A percentile compares a stretch with the other conserved stretches of the same genome.
phyloP scores from a whole-genome alignment of 2,797 vertebrate species.

The Phalanger gymnotis region DNA sequence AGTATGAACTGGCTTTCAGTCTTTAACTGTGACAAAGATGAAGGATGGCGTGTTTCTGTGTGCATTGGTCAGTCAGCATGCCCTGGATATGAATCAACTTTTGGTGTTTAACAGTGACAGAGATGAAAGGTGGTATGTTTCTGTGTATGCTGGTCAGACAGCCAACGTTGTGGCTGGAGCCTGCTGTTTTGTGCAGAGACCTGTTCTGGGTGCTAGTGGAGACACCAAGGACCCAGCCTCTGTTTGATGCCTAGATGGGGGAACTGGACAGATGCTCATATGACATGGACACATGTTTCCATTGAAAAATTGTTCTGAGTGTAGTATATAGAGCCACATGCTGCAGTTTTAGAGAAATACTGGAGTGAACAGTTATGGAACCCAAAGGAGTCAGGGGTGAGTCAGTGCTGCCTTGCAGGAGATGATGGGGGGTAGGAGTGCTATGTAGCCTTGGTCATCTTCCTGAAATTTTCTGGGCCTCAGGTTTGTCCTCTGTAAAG shows the following conservation, averaged over 20 bases:
- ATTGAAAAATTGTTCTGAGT: background rate
- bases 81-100: conserved; percentile 24
- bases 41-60: background rate
- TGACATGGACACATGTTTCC: background rate
- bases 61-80: background rate
- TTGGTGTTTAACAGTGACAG: conserved; percentile 5
- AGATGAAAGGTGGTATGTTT: background rate
- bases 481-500: background rate
- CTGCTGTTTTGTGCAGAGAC: background rate
- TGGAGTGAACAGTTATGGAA: background rate
- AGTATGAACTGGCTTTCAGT: conserved; percentile 19
- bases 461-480: background rate
- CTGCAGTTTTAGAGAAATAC: background rate
- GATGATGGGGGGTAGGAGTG: background rate
- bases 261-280: background rate
- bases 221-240: background rate
- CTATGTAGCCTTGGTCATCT: background rate
- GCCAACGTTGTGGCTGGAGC: background rate
- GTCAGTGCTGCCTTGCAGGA: background rate
- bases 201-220: background rate
- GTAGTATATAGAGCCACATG: background rate
- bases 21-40: background rate
- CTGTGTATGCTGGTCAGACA: background rate
- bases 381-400: background rate
- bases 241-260: background rate